Evolutionary conservation across 2,113 vertebrate genomes (phyloP).

Genomic region (Larimichthys polyactis): DNA sequence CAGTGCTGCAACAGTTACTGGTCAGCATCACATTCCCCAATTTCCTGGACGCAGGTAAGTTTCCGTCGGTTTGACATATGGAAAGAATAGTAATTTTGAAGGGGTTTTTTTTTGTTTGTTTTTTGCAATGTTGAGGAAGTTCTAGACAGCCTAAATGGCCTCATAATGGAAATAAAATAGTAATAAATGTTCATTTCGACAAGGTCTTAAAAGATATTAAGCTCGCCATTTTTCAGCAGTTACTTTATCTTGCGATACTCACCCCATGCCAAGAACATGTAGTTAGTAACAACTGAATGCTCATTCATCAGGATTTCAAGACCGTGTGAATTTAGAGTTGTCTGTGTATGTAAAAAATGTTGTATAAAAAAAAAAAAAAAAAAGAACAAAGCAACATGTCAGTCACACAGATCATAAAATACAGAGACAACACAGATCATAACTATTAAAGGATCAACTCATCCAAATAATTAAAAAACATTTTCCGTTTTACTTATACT

Average conservation of each 20-base stretch:
- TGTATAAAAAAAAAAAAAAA: too few relatives aligned
- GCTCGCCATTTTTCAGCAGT: conserved; percentile 16
- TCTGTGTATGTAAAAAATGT: conserved; percentile 1
- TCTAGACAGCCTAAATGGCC: not conserved
- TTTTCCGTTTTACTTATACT: not conserved
- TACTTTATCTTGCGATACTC: conserved; percentile 1
- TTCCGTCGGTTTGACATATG: not conserved
- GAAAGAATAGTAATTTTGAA: not conserved
- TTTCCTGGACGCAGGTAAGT: conserved; percentile 93
- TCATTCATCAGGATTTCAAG: conserved; percentile 7
- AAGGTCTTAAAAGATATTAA: conserved; percentile 26
- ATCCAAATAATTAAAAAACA: not conserved
- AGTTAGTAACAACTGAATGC: not conserved
- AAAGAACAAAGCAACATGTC: not conserved
- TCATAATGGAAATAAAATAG: conserved; percentile 25
- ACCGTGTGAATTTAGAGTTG: not conserved
- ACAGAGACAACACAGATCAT: not conserved
- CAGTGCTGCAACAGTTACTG: conserved; percentile 93
- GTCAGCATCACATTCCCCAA: conserved; percentile 93
- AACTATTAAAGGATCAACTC: not conserved
- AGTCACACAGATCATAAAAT: too few relatives aligned
- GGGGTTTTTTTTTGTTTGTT: not conserved
- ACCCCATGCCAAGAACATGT: conserved; percentile 1
- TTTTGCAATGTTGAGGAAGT: not conserved
- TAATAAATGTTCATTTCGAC: conserved; percentile 14